Percentiles rank a stretch among this genome's conserved stretches.
These are phyloP conservation scores for Spodoptera littoralis DNA, from an alignment of 2,888 invertebrate genomes.

Conservation along the genomic window DNA sequence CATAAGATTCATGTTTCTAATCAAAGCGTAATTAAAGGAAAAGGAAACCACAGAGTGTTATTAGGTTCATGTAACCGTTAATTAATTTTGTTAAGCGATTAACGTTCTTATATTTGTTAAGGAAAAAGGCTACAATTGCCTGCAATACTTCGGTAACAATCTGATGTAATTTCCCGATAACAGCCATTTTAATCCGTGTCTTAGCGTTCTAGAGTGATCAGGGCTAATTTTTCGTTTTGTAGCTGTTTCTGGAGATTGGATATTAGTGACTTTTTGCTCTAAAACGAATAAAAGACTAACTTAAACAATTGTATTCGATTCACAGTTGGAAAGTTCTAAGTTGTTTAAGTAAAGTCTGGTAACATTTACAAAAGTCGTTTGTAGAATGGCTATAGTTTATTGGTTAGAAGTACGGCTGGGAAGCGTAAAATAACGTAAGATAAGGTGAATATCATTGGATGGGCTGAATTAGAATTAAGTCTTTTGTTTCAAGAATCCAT, in stretches of 20 bases:
- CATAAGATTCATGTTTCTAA: constrained; percentile 59
- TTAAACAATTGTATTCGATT: constrained; percentile 53
- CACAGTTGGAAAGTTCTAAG: constrained; percentile 33
- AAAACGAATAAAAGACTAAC: constrained; percentile 35
- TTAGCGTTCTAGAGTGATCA: constrained; percentile 27
- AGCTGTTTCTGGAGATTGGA: constrained; percentile 3
- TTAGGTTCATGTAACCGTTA: constrained; percentile 49
- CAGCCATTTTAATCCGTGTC: constrained; percentile 35
- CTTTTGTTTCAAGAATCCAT: too few species aligned
- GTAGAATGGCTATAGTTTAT: constrained; percentile 8
- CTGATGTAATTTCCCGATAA: constrained; percentile 47
- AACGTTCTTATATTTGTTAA: constrained; percentile 18
- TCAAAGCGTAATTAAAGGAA: constrained; percentile 59
- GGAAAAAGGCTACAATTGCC: constrained; percentile 26
- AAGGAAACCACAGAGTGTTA: constrained; percentile 51
- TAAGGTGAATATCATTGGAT: too few species aligned
- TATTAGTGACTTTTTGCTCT: constrained; percentile 5
- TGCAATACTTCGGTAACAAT: constrained; percentile 20
- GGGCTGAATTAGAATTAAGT: too few species aligned
- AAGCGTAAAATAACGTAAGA: too few species aligned
- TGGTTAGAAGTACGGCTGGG: too few species aligned
- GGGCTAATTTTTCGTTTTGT: constrained; percentile 28
- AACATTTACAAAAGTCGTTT: constrained; percentile 45
- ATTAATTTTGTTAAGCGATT: constrained; percentile 43
- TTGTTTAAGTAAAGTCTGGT: constrained; percentile 45